Evolutionary conservation across 2,113 vertebrate genomes (phyloP).

Genomic region (Sylvietta virens): DNA sequence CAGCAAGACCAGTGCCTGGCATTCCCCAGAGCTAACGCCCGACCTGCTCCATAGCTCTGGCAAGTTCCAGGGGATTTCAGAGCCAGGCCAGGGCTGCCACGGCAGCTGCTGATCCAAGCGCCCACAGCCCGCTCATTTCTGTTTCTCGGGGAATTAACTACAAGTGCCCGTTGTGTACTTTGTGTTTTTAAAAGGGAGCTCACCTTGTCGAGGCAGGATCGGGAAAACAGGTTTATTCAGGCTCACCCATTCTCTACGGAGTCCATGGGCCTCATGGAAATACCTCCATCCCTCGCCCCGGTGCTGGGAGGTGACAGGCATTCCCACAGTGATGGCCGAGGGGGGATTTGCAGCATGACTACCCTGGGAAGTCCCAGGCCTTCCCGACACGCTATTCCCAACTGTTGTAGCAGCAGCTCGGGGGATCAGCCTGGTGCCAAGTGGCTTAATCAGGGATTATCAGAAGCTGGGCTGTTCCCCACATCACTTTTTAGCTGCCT

Average conservation of each 20-base stretch:
- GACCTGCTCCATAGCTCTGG: background rate
- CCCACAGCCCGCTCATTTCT: background rate
- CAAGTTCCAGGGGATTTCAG: background rate
- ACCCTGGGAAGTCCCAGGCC: background rate
- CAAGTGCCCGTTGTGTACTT: background rate
- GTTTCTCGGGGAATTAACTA: background rate
- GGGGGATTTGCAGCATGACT: background rate
- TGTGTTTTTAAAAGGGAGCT: background rate
- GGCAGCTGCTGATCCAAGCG: background rate
- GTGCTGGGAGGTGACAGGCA: background rate
- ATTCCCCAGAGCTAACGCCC: fast-evolving
- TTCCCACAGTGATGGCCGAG: background rate
- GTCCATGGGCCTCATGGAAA: background rate
- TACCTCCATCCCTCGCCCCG: background rate
- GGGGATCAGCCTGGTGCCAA: background rate
- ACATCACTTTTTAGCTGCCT: background rate
- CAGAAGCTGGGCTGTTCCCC: background rate
- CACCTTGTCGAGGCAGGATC: background rate
- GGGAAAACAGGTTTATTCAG: background rate
- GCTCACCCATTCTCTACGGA: background rate
- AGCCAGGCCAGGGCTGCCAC: background rate
- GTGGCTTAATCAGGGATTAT: slow-evolving; percentile 8
- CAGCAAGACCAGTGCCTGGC: background rate
- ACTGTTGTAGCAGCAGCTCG: background rate
- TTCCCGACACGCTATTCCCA: background rate